These are phyloP conservation scores for Macrotrachela quadricornifera DNA, from an alignment of 1,140 invertebrate species.

Conservation along the genomic window DNA sequence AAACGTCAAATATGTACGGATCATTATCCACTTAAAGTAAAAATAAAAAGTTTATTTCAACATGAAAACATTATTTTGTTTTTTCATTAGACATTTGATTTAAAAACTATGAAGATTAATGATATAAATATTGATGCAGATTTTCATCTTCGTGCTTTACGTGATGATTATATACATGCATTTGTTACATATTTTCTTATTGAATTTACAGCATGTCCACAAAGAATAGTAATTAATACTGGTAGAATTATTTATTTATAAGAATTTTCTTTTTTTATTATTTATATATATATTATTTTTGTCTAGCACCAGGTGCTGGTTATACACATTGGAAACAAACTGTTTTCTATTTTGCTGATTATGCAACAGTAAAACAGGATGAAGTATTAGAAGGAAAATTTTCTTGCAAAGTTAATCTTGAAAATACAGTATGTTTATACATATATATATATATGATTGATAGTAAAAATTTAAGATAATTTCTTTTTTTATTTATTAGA, in stretches of 20 bases:
- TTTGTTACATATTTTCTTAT: constrained; percentile 95
- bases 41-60: not conserved
- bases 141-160: constrained; percentile 59
- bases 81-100: constrained; percentile 76
- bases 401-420: constrained; percentile 11
- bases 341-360: constrained; percentile 84
- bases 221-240: constrained; percentile 87
- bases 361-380: not conserved
- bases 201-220: constrained; percentile 97
- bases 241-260: constrained; percentile 18
- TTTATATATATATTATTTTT: not conserved
- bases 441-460: not conserved
- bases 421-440: constrained; percentile 9
- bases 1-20: constrained; percentile 70
- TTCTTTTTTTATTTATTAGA: constrained; percentile 27
- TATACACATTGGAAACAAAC: constrained; percentile 99
- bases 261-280: not conserved
- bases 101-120: constrained; percentile 81
- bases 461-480: not conserved
- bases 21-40: constrained; percentile 36
- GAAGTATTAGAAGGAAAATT: constrained; percentile 4
- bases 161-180: constrained; percentile 93
- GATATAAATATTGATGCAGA: constrained; percentile 75
- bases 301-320: constrained; percentile 60
- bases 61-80: constrained; percentile 32